These are phyloP conservation scores for Ophiodon elongatus DNA, from an alignment of 2,113 vertebrate species.

Conservation along the genomic window DNA sequence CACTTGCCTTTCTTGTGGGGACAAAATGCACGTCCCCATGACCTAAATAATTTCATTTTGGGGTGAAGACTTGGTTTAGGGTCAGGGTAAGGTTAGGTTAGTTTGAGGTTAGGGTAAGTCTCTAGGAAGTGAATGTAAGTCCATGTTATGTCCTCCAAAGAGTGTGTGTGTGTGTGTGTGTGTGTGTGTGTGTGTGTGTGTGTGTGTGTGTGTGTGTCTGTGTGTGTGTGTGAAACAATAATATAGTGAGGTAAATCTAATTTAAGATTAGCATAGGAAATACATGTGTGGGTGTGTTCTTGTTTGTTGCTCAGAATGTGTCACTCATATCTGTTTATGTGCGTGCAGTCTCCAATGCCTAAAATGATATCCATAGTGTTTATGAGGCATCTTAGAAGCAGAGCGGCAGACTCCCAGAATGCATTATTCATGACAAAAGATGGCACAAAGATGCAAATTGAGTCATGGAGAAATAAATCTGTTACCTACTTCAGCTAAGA, in stretches of 20 bases:
- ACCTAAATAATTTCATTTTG: too few relatives aligned
- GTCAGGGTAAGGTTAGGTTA: too few relatives aligned
- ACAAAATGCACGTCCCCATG: too few relatives aligned
- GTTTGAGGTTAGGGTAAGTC: too few relatives aligned
- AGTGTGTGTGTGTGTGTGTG: not conserved
- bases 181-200: not conserved
- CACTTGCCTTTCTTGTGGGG: too few relatives aligned
- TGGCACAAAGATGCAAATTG: slow-evolving; percentile 62
- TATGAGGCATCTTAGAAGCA: slow-evolving; percentile 25
- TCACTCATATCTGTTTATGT: slow-evolving; percentile 17
- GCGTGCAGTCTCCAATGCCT: slow-evolving; percentile 23
- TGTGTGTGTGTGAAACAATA: too few relatives aligned
- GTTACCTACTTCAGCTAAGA: not conserved
- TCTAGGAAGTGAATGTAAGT: too few relatives aligned
- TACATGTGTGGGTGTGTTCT: slow-evolving; percentile 19
- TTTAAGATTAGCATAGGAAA: slow-evolving; percentile 37
- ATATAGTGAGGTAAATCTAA: slow-evolving; percentile 24
- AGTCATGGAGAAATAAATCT: slow-evolving; percentile 23
- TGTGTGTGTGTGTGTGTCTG: too few relatives aligned
- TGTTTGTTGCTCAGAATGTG: slow-evolving; percentile 36
- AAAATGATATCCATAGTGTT: slow-evolving; percentile 33
- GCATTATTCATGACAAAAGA: slow-evolving; percentile 66
- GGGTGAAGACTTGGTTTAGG: too few relatives aligned
- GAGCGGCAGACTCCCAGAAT: slow-evolving; percentile 50
- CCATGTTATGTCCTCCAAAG: too few relatives aligned